Evolutionary conservation across 2,797 vertebrate genomes (phyloP).

Genomic region (Chiloscyllium punctatum): DNA sequence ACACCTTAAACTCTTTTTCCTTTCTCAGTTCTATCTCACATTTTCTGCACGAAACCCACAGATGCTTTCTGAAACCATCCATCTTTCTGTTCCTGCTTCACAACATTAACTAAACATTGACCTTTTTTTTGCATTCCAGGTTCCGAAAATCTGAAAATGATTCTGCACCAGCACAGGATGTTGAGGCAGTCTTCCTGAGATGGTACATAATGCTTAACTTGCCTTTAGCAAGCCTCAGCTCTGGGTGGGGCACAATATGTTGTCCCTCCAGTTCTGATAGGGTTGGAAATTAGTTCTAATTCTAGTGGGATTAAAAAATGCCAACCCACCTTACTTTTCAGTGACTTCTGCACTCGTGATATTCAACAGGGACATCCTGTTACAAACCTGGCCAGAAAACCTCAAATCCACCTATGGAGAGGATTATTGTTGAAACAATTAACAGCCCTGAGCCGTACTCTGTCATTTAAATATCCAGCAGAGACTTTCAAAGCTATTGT

Average conservation of each 20-base stretch:
- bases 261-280: too few species aligned
- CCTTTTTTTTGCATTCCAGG: background rate
- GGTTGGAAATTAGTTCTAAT: too few species aligned
- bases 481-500: too few species aligned
- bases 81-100: background rate
- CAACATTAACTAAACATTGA: background rate
- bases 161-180: background rate
- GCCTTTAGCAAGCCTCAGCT: background rate
- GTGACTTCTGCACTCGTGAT: too few species aligned
- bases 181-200: background rate
- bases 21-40: background rate
- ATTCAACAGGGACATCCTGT: too few species aligned
- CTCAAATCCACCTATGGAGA: too few species aligned
- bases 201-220: background rate
- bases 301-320: too few species aligned
- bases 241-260: background rate
- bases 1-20: background rate
- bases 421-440: too few species aligned
- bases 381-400: too few species aligned
- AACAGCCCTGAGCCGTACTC: too few species aligned
- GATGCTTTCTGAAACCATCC: background rate
- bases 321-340: too few species aligned
- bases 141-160: background rate
- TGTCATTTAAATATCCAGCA: too few species aligned
- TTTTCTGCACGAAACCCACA: background rate